These are phyloP conservation scores for Paedocypris micromegethes DNA, from an alignment of 2,797 vertebrate species.

Conservation along the genomic window DNA sequence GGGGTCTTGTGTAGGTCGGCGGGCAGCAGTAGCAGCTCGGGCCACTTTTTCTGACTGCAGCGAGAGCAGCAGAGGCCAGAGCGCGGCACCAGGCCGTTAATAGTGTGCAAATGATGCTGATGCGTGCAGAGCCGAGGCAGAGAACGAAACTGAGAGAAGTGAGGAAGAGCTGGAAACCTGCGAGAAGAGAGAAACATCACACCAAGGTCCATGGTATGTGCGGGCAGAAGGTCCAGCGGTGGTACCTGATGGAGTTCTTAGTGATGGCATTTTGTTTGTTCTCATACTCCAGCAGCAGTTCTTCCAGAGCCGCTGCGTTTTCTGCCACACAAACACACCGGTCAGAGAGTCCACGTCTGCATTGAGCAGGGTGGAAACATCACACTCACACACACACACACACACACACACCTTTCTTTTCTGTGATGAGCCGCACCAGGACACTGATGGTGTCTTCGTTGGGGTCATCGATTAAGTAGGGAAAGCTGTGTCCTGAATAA, in stretches of 20 bases:
- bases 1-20: conserved; percentile 55
- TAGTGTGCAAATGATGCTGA: conserved; percentile 89
- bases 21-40: conserved; percentile 61
- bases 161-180: conserved; percentile 76
- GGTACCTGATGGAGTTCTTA: conserved; percentile 78
- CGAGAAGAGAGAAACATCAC: background rate
- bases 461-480: conserved; percentile 79
- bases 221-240: background rate
- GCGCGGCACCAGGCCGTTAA: conserved; percentile 73
- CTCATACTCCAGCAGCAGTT: conserved; percentile 88
- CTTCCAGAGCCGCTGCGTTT: conserved; percentile 89
- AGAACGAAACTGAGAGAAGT: conserved; percentile 64
- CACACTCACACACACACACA: background rate
- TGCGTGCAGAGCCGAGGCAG: conserved; percentile 76
- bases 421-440: conserved; percentile 88
- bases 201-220: background rate
- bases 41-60: conserved; percentile 92
- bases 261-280: conserved; percentile 69
- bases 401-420: conserved; percentile 82
- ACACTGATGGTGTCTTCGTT: conserved; percentile 95
- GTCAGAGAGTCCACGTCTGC: background rate
- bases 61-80: conserved; percentile 79
- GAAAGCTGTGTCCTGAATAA: conserved; percentile 57
- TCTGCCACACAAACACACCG: conserved; percentile 61
- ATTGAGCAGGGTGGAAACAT: background rate